Base-by-base conservation (phyloP, 2,113 vertebrate species). In the Romanogobio albipinnatus region DNA sequence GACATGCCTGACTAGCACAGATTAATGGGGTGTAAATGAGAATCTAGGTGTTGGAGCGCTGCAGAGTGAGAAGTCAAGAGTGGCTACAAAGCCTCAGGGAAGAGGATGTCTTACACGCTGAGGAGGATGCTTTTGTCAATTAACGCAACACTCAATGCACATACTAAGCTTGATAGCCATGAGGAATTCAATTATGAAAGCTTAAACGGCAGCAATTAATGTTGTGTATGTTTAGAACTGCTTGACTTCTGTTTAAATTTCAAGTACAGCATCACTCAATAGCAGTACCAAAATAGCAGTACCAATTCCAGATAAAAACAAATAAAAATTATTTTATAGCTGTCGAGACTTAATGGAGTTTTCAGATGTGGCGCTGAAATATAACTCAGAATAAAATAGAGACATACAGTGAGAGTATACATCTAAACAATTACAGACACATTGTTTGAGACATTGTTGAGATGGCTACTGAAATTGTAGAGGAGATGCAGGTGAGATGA, bases 11-110 rank as follows among this genome's bases (percentile, higher is more conserved):
- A 83, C 82, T 84, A 87, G 82, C 22, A 76, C 82, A 75, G 86
- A 68, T 90, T 91, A 88, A 76, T 83, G 78, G 49, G 76, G 56
- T 45, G 84, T 86, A 79, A 87, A 87, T 85, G 6, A 85, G 62
- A 83, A 56, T 66, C 78, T 85, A 73, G 78, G 70, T 58, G 61
- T 36, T 58, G 49, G 79, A 71, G 81, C 86, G 81, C 19, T 24
- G 56, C 76, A 84, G 90, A 94, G 83, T 58, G 11, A 84, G 64
- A 78, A 75, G 75, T 29, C 68, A 75, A 76, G 70, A 56, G 51
- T n/a, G n/a, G 51, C 19, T 14, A 74, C 59, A 81, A 76, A 66
- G 71, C 58, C 79, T 86, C 26, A 17, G 61, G 85, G 81, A 15
- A 83, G 74, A 58, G 49, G 59, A 75, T 81, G 71, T 71, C 74